Conservation (phyloP, 2,888 invertebrate species). For the Desoria tigrina region DNA sequence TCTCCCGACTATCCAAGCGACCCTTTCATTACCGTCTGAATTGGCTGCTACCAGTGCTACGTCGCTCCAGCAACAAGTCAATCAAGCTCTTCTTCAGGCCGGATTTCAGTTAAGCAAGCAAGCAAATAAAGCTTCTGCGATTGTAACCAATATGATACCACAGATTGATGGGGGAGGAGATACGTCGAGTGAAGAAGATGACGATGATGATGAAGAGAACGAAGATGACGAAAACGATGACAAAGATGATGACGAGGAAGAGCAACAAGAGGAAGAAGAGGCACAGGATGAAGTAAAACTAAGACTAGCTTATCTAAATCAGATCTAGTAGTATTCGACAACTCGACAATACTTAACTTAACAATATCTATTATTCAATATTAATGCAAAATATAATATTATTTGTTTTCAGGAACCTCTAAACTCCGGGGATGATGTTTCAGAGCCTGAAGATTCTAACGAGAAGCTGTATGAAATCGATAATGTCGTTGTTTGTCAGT, state of each 20-base stretch:
- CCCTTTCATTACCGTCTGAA: conserved; percentile 80
- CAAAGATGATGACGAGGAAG: conserved; percentile 57
- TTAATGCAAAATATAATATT: neutral
- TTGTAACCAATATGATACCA: conserved; percentile 41
- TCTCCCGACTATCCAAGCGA: conserved; percentile 84
- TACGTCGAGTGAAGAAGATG: conserved; percentile 60
- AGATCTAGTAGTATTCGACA: no score
- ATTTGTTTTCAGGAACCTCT: no score
- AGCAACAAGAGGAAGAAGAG: conserved; percentile 66
- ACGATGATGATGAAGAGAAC: conserved; percentile 76
- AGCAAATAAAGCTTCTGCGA: neutral
- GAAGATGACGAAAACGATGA: conserved; percentile 60
- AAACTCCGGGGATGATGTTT: conserved; percentile 96
- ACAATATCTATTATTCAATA: neutral
- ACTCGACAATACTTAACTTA: neutral
- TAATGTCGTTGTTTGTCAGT: conserved; percentile 99
- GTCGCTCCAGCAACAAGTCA: conserved; percentile 86
- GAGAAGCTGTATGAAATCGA: conserved; percentile 94
- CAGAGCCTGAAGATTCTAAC: conserved; percentile 80
- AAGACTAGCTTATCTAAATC: no score
- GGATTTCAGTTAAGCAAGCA: conserved; percentile 15
- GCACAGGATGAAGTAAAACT: conserved; percentile 62
- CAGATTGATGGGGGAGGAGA: conserved; percentile 60
- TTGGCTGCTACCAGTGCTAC: conserved; percentile 78
- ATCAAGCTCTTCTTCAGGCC: conserved; percentile 69